Conservation (phyloP, 2,113 vertebrate genomes). For the Aegotheles bennettii region DNA sequence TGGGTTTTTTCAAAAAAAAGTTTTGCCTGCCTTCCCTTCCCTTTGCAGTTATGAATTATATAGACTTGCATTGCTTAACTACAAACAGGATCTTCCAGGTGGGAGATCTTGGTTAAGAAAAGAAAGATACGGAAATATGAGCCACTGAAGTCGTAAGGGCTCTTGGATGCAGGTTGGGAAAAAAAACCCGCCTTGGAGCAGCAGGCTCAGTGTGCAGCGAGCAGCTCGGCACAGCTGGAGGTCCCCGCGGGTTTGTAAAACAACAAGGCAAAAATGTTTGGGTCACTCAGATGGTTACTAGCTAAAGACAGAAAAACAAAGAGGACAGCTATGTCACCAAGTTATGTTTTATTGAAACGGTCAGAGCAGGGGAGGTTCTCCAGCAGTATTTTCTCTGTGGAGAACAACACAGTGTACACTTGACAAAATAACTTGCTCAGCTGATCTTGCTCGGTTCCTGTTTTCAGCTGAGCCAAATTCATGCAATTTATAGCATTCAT, state of each 20-base stretch:
- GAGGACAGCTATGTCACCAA: neutral
- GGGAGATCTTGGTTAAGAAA: constrained; percentile 41
- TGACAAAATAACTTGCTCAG: neutral
- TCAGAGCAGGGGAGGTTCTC: neutral
- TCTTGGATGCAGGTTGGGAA: neutral
- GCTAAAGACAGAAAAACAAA: constrained; percentile 17
- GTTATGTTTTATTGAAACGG: neutral
- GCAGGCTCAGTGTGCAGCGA: neutral
- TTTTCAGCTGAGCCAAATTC: neutral
- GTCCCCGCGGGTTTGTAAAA: neutral
- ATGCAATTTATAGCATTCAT: neutral
- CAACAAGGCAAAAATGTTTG: neutral
- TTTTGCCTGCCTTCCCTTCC: constrained; percentile 27
- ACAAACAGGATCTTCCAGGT: constrained; percentile 67
- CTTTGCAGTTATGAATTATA: constrained; percentile 58
- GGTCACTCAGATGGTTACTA: neutral
- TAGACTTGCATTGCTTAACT: constrained; percentile 38
- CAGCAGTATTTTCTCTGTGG: neutral
- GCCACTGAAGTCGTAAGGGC: neutral
- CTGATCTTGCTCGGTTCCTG: neutral
- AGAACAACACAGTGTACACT: neutral
- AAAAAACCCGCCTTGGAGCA: neutral
- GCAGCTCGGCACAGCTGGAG: neutral
- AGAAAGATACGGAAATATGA: constrained; percentile 36
- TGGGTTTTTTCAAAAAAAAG: neutral